These are phyloP conservation scores for Drusus annulatus DNA, from an alignment of 1,140 invertebrate genomes.

Conservation along the genomic window DNA sequence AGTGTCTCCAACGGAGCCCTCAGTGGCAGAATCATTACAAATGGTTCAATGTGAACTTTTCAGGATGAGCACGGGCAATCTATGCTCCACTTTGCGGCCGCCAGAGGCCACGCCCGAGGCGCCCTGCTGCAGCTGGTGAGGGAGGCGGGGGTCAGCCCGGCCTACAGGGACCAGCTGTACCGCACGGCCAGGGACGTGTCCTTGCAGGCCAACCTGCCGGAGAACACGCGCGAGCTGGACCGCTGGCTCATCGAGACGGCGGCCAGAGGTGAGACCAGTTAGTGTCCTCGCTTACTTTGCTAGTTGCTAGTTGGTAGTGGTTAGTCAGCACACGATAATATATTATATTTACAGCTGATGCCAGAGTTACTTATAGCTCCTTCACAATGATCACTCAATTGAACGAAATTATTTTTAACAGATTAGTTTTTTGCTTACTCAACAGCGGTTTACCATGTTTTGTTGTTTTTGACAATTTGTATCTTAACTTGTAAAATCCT, in stretches of 20 bases:
- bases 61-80: conserved; percentile 91
- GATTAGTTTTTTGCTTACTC: too few species aligned
- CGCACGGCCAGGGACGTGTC: conserved; percentile 91
- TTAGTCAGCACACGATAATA: conserved; percentile 2
- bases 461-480: too few species aligned
- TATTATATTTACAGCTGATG: too few species aligned
- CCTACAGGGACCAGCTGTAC: conserved; percentile 85
- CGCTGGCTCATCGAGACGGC: conserved; percentile 83
- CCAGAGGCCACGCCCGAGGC: conserved; percentile 82
- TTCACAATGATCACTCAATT: too few species aligned
- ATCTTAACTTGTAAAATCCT: too few species aligned
- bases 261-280: conserved; percentile 75
- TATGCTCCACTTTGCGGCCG: conserved; percentile 90
- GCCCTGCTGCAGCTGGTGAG: conserved; percentile 83
- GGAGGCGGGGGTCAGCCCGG: conserved; percentile 84
- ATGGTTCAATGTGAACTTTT: background rate
- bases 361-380: too few species aligned
- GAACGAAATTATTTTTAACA: too few species aligned
- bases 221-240: conserved; percentile 89
- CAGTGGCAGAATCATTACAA: too few species aligned
- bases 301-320: background rate
- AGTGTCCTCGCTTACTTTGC: background rate
- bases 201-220: conserved; percentile 80
- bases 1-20: too few species aligned
- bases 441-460: too few species aligned